phyloP scores from a whole-genome alignment of 2,797 vertebrate genomes.

The Hirundo rustica region DNA sequence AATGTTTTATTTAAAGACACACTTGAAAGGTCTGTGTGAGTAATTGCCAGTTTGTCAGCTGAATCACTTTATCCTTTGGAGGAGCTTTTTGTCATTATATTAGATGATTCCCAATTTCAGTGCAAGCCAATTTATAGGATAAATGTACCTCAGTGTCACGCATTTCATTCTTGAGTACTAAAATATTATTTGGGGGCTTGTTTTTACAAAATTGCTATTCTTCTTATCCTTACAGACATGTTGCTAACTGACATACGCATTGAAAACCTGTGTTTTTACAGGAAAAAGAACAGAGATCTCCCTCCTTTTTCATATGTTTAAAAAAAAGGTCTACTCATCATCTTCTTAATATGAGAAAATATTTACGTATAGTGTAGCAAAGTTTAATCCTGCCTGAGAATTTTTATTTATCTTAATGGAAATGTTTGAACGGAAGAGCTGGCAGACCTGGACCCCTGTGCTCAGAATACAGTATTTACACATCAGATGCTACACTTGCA shows the following conservation, averaged over 20 bases:
- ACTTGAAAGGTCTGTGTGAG: conserved; percentile 66
- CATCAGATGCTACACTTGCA: background rate
- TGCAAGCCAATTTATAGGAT: conserved; percentile 48
- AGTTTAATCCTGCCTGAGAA: background rate
- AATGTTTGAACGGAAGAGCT: background rate
- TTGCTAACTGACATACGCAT: background rate
- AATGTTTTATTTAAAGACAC: conserved; percentile 76
- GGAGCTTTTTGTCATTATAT: conserved; percentile 71
- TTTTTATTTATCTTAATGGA: background rate
- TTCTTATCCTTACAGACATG: background rate
- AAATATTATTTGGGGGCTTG: conserved; percentile 1
- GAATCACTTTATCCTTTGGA: conserved; percentile 68
- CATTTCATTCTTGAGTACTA: conserved; percentile 37
- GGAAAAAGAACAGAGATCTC: background rate
- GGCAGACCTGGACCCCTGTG: background rate
- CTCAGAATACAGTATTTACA: background rate
- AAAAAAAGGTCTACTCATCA: background rate
- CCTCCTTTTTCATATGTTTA: background rate
- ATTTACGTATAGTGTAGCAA: background rate
- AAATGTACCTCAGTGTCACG: conserved; percentile 45
- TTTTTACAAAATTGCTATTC: background rate
- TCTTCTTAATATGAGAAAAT: background rate
- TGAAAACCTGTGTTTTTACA: background rate
- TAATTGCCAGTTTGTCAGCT: conserved; percentile 76
- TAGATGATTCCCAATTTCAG: conserved; percentile 66